Percentiles rank a stretch among this genome's conserved stretches.
These are phyloP conservation scores for Notolepis coatsorum DNA, from an alignment of 2,797 vertebrate species.

Conservation along the genomic window DNA sequence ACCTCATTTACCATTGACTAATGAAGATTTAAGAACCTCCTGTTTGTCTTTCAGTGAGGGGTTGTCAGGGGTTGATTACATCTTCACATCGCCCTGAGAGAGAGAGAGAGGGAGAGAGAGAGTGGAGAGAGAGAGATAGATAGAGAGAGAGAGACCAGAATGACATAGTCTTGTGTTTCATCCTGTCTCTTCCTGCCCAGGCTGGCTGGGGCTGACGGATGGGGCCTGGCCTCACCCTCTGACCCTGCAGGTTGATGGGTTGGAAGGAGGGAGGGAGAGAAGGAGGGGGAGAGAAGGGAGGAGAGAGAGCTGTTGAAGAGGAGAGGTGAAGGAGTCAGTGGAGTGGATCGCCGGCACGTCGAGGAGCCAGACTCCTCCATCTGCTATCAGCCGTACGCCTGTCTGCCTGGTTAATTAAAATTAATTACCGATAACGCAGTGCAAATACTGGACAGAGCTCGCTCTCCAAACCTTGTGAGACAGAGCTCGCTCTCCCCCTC, in stretches of 20 bases:
- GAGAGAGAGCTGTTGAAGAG: constrained; percentile 25
- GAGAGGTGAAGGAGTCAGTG: constrained; percentile 41
- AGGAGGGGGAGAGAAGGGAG: not conserved
- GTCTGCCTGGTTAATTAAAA: constrained; percentile 66
- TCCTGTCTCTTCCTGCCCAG: constrained; percentile 27
- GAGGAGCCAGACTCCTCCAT: constrained; percentile 53
- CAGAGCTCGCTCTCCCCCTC: not conserved
- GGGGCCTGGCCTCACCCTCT: constrained; percentile 31
- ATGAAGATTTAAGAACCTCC: constrained; percentile 78
- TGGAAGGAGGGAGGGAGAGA: not conserved
- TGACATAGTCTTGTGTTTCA: constrained; percentile 56
- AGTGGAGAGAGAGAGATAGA: constrained; percentile 21
- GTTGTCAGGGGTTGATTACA: constrained; percentile 69
- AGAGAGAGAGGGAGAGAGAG: constrained; percentile 1
- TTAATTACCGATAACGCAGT: constrained; percentile 61
- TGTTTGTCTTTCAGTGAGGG: constrained; percentile 65
- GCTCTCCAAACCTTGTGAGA: no score
- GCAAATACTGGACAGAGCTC: no score
- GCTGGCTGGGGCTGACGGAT: constrained; percentile 30
- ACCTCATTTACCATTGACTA: constrained; percentile 74
- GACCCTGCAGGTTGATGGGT: constrained; percentile 43
- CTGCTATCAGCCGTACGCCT: constrained; percentile 56
- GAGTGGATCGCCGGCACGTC: constrained; percentile 29
- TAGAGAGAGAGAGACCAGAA: not conserved
- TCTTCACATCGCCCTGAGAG: constrained; percentile 46